Conservation (phyloP, 2,797 vertebrate genomes). For the Pseudochaenichthys georgianus region DNA sequence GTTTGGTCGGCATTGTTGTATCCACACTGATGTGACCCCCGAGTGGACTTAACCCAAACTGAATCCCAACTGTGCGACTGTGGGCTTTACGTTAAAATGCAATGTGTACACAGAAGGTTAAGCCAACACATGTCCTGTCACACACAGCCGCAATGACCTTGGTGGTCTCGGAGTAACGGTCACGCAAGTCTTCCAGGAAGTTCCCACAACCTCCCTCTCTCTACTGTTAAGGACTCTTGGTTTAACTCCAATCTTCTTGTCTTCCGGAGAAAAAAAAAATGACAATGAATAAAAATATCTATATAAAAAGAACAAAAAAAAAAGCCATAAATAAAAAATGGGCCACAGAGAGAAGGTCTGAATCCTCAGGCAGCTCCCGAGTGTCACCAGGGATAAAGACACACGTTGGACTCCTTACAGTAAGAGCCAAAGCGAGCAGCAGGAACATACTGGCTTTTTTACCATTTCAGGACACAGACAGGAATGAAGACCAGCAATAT, state of each 20-base stretch:
- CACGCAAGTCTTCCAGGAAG: slow-evolving; percentile 80
- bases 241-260: slow-evolving; percentile 64
- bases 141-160: slow-evolving; percentile 57
- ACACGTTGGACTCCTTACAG: slow-evolving; percentile 64
- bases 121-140: slow-evolving; percentile 49
- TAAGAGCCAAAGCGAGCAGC: slow-evolving; percentile 61
- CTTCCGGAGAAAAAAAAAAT: slow-evolving; percentile 75
- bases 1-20: slow-evolving; percentile 47
- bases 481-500: slow-evolving; percentile 76
- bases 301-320: slow-evolving; percentile 26
- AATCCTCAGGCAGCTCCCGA: slow-evolving; percentile 55
- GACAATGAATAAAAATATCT: slow-evolving; percentile 49
- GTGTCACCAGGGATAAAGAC: slow-evolving; percentile 63
- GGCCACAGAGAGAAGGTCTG: slow-evolving; percentile 62
- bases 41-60: slow-evolving; percentile 54
- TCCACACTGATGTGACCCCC: slow-evolving; percentile 43
- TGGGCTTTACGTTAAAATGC: slow-evolving; percentile 49
- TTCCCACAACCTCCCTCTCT: slow-evolving; percentile 43
- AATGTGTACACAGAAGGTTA: slow-evolving; percentile 38
- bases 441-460: slow-evolving; percentile 19
- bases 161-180: slow-evolving; percentile 57
- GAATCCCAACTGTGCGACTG: slow-evolving; percentile 51
- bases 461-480: slow-evolving; percentile 43
- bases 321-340: slow-evolving; percentile 75
- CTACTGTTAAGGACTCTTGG: slow-evolving; percentile 48